phyloP scores from a whole-genome alignment of 2,113 vertebrate species.

The Misgurnus anguillicaudatus region DNA sequence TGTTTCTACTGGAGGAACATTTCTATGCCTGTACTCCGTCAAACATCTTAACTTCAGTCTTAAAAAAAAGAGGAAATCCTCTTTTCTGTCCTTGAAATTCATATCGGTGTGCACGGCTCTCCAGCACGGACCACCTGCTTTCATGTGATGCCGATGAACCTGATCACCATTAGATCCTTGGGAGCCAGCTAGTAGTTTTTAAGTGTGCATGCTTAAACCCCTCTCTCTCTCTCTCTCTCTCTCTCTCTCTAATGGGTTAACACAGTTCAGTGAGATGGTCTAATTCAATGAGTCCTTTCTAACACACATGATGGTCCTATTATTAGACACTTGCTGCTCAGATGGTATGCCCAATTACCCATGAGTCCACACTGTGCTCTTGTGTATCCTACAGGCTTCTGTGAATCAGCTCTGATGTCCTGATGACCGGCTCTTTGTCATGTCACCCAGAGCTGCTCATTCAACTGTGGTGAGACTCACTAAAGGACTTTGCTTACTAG shows the following conservation, averaged over 20 bases:
- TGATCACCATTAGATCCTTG: slow-evolving; percentile 4
- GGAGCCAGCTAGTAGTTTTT: neutral
- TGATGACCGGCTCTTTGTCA: slow-evolving; percentile 28
- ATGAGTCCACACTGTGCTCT: slow-evolving; percentile 17
- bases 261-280: slow-evolving; percentile 29
- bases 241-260: slow-evolving; percentile 2
- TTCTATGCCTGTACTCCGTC: slow-evolving; percentile 1
- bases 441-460: neutral
- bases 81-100: neutral
- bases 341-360: slow-evolving; percentile 47
- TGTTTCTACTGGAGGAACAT: slow-evolving; percentile 5
- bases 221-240: slow-evolving; percentile 2
- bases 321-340: slow-evolving; percentile 31
- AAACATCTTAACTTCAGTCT: neutral
- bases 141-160: slow-evolving; percentile 4
- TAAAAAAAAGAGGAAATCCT: neutral
- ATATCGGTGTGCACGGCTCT: neutral
- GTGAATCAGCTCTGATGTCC: slow-evolving; percentile 47
- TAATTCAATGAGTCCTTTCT: slow-evolving; percentile 26
- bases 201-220: slow-evolving; percentile 17
- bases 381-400: slow-evolving; percentile 7
- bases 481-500: slow-evolving; percentile 1
- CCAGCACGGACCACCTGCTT: neutral
- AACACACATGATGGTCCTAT: slow-evolving; percentile 24
- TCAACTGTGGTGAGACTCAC: slow-evolving; percentile 8